These are phyloP conservation scores for Melanotaenia boesemani DNA, from an alignment of 2,797 vertebrate species.

Conservation along the genomic window DNA sequence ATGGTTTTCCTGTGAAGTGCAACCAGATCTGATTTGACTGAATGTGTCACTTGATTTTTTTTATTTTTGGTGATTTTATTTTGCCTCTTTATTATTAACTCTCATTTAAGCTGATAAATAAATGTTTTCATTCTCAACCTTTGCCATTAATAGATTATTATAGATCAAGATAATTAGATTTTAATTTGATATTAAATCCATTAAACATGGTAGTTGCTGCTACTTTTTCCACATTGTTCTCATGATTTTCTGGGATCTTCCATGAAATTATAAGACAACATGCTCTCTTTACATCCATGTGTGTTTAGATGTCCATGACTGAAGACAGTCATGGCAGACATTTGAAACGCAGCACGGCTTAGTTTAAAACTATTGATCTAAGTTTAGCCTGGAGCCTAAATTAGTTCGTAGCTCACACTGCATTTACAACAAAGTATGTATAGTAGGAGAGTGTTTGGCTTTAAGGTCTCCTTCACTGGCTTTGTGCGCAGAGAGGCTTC, in stretches of 20 bases:
- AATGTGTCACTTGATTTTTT: background rate
- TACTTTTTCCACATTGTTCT: too few species aligned
- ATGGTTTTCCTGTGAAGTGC: background rate
- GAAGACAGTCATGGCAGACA: conserved; percentile 22
- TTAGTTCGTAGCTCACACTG: conserved; percentile 35
- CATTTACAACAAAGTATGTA: conserved; percentile 32
- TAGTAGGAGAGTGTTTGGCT: background rate
- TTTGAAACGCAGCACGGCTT: conserved; percentile 44
- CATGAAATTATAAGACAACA: background rate
- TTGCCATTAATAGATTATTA: too few species aligned
- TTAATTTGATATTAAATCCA: too few species aligned
- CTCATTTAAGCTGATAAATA: too few species aligned
- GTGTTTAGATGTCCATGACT: background rate
- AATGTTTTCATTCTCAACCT: too few species aligned
- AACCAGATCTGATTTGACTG: conserved; percentile 4
- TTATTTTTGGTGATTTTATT: background rate
- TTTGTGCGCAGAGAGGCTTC: background rate
- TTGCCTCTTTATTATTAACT: background rate
- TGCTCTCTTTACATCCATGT: background rate
- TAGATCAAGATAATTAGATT: too few species aligned
- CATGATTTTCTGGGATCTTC: background rate
- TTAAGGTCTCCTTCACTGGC: conserved; percentile 28
- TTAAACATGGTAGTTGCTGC: background rate
- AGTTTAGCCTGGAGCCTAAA: conserved; percentile 60
- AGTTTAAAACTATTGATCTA: conserved; percentile 60